Evolutionary conservation across 1,140 invertebrate genomes (phyloP).

Genomic region (Ptiloglossa arizonensis): DNA sequence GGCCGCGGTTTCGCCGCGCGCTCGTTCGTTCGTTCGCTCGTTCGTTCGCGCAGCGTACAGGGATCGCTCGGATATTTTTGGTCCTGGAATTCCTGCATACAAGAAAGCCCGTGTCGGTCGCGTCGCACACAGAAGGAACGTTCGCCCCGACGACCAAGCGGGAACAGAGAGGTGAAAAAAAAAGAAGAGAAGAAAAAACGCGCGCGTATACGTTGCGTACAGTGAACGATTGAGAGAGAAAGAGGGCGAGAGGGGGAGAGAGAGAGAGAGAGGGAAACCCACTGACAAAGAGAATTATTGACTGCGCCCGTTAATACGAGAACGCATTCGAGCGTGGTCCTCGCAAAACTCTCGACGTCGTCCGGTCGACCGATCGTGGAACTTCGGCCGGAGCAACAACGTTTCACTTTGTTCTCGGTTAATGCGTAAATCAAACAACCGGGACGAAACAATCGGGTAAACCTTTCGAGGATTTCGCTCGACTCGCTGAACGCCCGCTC

Average conservation of each 20-base stretch:
- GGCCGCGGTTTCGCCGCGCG: constrained; percentile 42
- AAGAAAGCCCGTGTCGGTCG: constrained; percentile 42
- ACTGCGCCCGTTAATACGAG: constrained; percentile 30
- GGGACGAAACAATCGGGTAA: constrained; percentile 29
- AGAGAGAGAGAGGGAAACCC: background rate
- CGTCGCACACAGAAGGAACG: constrained; percentile 26
- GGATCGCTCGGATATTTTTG: constrained; percentile 56
- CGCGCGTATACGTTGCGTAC: too few species aligned
- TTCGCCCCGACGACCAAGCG: constrained; percentile 4
- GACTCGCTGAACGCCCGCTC: background rate
- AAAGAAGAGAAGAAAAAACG: background rate
- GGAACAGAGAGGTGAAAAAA: constrained; percentile 3
- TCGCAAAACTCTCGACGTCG: background rate
- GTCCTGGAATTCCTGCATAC: constrained; percentile 61
- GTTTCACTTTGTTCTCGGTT: constrained; percentile 22
- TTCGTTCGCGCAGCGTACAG: too few species aligned
- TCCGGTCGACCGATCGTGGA: background rate
- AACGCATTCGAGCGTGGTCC: constrained; percentile 25
- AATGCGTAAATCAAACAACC: constrained; percentile 28
- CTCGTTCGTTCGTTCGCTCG: too few species aligned
- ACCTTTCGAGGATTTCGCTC: constrained; percentile 18
- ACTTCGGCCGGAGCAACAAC: background rate
- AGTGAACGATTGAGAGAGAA: too few species aligned
- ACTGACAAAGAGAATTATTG: constrained; percentile 36
- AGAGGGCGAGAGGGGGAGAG: too few species aligned